Evolutionary conservation across 2,113 vertebrate species (phyloP).

Genomic region (Actenoides hombroni): DNA sequence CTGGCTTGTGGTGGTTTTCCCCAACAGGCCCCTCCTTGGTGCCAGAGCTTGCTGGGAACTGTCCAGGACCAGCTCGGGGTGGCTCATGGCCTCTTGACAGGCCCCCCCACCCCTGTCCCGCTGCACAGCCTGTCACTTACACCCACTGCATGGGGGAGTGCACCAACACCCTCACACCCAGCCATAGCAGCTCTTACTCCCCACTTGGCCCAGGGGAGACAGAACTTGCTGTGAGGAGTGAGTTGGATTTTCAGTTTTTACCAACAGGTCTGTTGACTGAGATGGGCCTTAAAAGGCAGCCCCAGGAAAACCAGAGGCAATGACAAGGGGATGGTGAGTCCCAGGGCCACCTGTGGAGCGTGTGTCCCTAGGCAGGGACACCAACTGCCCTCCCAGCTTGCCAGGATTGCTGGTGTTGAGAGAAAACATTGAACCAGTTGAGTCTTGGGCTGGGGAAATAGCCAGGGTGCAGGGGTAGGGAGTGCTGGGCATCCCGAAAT

Average conservation of each 20-base stretch:
- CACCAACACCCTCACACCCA: neutral
- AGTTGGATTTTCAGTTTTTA: neutral
- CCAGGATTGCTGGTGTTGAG: neutral
- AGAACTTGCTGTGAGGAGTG: neutral
- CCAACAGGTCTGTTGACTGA: neutral
- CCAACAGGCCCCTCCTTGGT: too few relatives aligned
- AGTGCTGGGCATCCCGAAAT: neutral
- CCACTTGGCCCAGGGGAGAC: neutral
- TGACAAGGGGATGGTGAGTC: accelerated
- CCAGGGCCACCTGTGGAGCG: neutral
- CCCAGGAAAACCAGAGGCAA: too few relatives aligned
- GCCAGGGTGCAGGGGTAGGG: accelerated
- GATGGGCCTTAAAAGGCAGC: neutral
- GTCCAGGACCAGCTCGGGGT: accelerated
- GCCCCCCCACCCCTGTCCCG: accelerated
- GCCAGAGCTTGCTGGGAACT: accelerated
- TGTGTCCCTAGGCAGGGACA: neutral
- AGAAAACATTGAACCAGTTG: neutral
- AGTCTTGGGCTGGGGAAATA: neutral
- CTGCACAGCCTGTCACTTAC: accelerated
- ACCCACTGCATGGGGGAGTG: accelerated
- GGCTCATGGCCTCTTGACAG: accelerated
- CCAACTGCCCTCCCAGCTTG: neutral
- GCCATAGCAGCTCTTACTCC: neutral
- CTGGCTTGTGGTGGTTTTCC: neutral